A percentile compares a stretch with the other conserved stretches of the same genome.
phyloP scores from a whole-genome alignment of 1,140 invertebrate genomes.

The Eupeodes corollae region DNA sequence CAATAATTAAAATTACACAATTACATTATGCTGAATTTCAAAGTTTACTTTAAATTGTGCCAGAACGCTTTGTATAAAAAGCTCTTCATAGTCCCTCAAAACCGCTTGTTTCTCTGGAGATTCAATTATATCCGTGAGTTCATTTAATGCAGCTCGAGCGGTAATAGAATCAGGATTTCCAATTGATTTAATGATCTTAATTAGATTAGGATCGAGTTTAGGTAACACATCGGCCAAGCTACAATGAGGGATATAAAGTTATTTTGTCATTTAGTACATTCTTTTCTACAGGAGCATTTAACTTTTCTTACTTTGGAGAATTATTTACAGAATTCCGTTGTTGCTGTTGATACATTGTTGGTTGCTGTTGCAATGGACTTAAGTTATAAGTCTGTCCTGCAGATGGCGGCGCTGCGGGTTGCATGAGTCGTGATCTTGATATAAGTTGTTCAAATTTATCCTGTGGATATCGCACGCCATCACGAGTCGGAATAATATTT shows the following conservation, averaged over 20 bases:
- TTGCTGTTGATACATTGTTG: constrained; percentile 11
- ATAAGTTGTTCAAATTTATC: constrained; percentile 38
- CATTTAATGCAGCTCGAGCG: constrained; percentile 31
- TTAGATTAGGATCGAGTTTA: constrained; percentile 32
- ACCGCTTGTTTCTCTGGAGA: constrained; percentile 35
- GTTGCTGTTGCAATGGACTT: background rate
- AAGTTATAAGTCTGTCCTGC: background rate
- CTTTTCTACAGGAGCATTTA: background rate
- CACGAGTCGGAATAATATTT: constrained; percentile 31
- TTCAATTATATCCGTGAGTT: constrained; percentile 30
- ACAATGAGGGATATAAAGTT: constrained; percentile 1
- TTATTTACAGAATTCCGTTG: constrained; percentile 9
- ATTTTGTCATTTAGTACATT: background rate
- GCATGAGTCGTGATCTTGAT: constrained; percentile 19
- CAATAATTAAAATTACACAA: background rate
- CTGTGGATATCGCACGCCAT: constrained; percentile 42
- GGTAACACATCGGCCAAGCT: constrained; percentile 31
- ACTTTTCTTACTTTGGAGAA: constrained; percentile 18
- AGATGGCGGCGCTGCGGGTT: constrained; percentile 1
- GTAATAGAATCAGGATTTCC: constrained; percentile 28
- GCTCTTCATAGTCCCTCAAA: constrained; percentile 34
- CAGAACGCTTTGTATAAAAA: constrained; percentile 35
- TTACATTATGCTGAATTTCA: background rate
- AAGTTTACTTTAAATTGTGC: constrained; percentile 32
- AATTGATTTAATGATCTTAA: constrained; percentile 29